Conservation (phyloP, 2,113 vertebrate genomes). For the Manacus vitellinus region DNA sequence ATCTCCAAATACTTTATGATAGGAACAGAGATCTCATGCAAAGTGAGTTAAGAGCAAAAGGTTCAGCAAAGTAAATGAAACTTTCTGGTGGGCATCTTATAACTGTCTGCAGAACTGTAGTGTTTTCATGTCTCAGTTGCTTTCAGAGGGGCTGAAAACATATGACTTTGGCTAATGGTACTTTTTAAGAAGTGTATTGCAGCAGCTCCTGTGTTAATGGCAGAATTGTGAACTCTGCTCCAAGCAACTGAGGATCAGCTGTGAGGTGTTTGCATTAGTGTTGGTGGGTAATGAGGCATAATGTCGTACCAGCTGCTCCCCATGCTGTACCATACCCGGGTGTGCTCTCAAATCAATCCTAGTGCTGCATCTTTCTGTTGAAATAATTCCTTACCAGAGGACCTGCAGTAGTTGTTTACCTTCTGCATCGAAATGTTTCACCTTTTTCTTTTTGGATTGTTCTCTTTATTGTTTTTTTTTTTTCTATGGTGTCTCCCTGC, state of each 20-base stretch:
- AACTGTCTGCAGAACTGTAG: background rate
- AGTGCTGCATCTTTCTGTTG: background rate
- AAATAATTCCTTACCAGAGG: background rate
- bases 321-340: accelerated
- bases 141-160: background rate
- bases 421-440: background rate
- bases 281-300: background rate
- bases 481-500: background rate
- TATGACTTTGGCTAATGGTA: background rate
- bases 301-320: background rate
- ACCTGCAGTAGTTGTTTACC: background rate
- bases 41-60: background rate
- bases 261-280: background rate
- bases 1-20: background rate
- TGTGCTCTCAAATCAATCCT: background rate
- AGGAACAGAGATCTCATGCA: background rate
- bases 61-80: background rate
- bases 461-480: background rate
- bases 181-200: background rate
- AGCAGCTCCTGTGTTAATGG: background rate
- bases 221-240: background rate
- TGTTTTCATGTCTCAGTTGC: background rate
- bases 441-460: background rate
- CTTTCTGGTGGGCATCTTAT: background rate
- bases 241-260: background rate